Evolutionary conservation across 2,113 vertebrate genomes (phyloP).

Genomic region (Alectura lathami): DNA sequence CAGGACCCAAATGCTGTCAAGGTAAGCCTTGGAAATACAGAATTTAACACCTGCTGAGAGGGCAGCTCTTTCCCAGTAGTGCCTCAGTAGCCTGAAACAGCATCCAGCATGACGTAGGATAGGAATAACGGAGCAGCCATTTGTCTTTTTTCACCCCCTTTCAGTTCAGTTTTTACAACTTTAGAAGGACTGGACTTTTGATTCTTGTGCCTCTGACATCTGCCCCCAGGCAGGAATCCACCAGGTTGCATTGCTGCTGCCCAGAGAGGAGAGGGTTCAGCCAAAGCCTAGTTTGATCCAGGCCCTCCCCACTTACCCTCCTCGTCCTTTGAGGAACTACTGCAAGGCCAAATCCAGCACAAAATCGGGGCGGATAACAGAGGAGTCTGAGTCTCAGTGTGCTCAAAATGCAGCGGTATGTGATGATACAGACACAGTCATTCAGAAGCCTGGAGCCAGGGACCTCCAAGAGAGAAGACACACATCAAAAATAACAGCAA

Average conservation of each 20-base stretch:
- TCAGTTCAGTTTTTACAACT: not conserved
- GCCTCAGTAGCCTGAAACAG: not conserved
- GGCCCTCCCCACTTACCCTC: not conserved
- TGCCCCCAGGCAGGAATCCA: not conserved
- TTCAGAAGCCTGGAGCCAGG: not conserved
- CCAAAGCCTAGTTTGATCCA: not conserved
- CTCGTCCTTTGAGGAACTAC: not conserved
- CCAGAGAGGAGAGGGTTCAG: not conserved
- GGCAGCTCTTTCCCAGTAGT: not conserved
- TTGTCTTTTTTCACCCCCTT: not conserved
- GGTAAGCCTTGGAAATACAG: not conserved
- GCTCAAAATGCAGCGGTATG: not conserved
- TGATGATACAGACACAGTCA: not conserved
- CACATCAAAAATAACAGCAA: not conserved
- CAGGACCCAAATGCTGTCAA: not conserved
- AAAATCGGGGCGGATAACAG: not conserved
- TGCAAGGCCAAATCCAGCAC: not conserved
- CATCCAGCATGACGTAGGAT: not conserved
- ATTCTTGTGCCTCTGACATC: not conserved
- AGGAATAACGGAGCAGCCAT: not conserved
- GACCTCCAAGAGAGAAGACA: not conserved
- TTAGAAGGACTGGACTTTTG: not conserved
- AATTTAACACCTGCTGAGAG: not conserved
- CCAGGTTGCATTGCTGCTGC: not conserved
- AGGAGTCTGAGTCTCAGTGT: fast-evolving